Evolutionary conservation across 2,888 invertebrate species (phyloP), one percentile per base, ranked within the genome.

Genomic region (Argynnis bischoffii): DNA sequence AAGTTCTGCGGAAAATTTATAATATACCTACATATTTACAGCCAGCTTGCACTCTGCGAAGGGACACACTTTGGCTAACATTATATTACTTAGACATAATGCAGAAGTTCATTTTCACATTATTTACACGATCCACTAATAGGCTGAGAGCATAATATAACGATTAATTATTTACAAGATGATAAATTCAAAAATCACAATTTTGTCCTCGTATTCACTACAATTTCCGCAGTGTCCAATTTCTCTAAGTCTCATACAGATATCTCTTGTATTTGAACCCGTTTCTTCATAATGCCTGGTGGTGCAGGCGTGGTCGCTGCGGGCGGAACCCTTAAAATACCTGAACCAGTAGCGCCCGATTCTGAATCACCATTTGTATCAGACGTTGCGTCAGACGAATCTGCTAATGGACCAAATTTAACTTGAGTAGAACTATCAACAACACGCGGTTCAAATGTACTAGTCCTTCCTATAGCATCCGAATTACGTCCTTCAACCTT

Each of bases 191-290:
- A 70, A 68, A 80, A 82, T 89, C 85, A 92, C 84, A 92, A 88
- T 76, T 91, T 87, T 78, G 91, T 92, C 81, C 90, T 81, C 82
- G 90, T 87, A 70, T 90, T 92, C 72, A 91, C 86, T 74, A 92
- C 89, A 69, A 92, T 83, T 80, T 89, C 90, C 65, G 84, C 84
- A 78, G 84, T 80, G 78, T 88, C 87, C 69, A 89, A 85, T 68
- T 70, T 72, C 54, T 76, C 65, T 76, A 88, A 91, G 81, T 86
- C 92, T 95, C 94, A 97, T 92, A 97, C 97, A 71, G 97, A 97
- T 92, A 98, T 98, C 89, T 98, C 97, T 89, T 97, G 97, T 86
- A 98, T 98, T 92, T 97, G 97, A 79, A 98, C 97, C 87, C 97
- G 95, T 89, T 97, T 97, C 90, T 97, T 97, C 93, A 95, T 95